phyloP scores from a whole-genome alignment of 2,888 invertebrate genomes.

The Byasa hedistus region DNA sequence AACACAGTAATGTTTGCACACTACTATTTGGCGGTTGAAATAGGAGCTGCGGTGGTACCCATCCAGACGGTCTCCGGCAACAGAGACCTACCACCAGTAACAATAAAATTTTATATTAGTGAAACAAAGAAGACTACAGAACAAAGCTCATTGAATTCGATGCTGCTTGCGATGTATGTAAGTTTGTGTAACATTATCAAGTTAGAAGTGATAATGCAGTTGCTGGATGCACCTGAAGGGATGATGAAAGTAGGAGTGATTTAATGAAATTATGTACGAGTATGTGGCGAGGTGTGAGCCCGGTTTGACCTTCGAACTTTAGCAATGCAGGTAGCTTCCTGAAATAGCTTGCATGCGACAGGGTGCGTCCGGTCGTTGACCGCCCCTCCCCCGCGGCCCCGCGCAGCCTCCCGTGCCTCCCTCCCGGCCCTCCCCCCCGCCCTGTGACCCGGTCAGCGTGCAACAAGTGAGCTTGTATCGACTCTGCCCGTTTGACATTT shows the following conservation, averaged over 20 bases:
- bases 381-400: slow-evolving; percentile 42
- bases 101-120: no score
- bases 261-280: slow-evolving; percentile 34
- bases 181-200: background rate
- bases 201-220: background rate
- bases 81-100: no score
- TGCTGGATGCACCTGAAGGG: background rate
- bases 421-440: slow-evolving; percentile 37
- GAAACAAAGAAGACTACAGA: no score
- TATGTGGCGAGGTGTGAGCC: slow-evolving; percentile 31
- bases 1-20: no score
- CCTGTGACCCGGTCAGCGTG: slow-evolving; percentile 67
- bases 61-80: no score
- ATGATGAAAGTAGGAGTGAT: slow-evolving; percentile 9
- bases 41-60: no score
- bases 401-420: slow-evolving; percentile 36
- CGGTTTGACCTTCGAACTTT: slow-evolving; percentile 55
- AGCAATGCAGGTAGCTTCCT: slow-evolving; percentile 59
- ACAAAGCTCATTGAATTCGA: no score
- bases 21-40: no score
- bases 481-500: slow-evolving; percentile 76
- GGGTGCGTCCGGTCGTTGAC: slow-evolving; percentile 68
- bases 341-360: slow-evolving; percentile 63
- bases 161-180: background rate
- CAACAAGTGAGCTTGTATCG: slow-evolving; percentile 73